Conservation (phyloP, 2,113 vertebrate species). For the Dissostichus mawsoni region DNA sequence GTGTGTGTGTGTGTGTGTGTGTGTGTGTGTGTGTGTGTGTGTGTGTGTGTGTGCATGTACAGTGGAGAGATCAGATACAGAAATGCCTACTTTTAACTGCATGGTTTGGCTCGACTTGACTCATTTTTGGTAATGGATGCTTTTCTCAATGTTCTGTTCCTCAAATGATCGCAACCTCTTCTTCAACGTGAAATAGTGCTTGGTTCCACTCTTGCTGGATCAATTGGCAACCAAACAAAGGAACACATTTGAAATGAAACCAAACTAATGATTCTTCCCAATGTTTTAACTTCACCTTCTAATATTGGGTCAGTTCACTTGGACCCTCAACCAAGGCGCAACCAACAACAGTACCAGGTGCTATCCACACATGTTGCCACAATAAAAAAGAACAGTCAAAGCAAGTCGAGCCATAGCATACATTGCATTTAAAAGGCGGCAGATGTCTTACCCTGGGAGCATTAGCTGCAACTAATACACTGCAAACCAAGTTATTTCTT, state of each 20-base stretch:
- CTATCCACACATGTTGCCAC: neutral
- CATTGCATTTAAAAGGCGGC: neutral
- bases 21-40: neutral
- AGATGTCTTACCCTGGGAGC: neutral
- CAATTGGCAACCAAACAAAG: too few relatives aligned
- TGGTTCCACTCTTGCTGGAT: too few relatives aligned
- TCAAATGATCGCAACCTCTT: neutral
- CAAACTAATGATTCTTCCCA: too few relatives aligned
- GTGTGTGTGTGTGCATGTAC: neutral
- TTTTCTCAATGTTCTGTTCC: neutral
- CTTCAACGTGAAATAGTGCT: neutral
- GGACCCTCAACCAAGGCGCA: neutral
- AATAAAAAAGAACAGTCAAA: too few relatives aligned
- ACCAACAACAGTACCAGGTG: neutral
- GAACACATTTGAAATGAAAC: too few relatives aligned
- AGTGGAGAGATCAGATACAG: constrained; percentile 8
- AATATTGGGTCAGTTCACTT: too few relatives aligned
- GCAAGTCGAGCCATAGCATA: neutral
- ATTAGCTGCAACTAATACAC: constrained; percentile 22
- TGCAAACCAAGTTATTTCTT: constrained; percentile 16
- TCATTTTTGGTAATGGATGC: neutral
- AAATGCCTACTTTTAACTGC: neutral
- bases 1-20: constrained; percentile 2
- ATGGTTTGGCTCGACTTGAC: neutral
- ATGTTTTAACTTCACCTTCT: too few relatives aligned